Conservation (phyloP, 2,113 vertebrate genomes). For the Phalacrocorax carbo region DNA sequence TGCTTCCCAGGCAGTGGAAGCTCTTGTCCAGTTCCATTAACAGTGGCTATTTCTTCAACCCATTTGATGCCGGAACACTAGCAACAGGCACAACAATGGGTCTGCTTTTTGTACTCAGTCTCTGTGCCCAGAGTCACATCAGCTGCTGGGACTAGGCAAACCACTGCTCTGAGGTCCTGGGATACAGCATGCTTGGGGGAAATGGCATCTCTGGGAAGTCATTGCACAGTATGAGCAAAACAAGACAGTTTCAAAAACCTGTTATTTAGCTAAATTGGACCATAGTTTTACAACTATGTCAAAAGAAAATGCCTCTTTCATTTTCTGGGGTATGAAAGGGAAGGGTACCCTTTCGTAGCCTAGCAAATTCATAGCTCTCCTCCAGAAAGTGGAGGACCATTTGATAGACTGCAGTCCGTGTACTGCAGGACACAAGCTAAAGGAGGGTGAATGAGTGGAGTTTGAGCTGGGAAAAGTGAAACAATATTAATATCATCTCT, state of each 20-base stretch:
- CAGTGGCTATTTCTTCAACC: neutral
- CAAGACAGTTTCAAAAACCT: neutral
- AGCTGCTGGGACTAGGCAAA: neutral
- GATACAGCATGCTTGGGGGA: neutral
- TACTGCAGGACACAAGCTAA: neutral
- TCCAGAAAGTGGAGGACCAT: neutral
- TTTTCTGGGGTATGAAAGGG: too few relatives aligned
- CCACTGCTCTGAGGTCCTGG: neutral
- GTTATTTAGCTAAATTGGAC: neutral
- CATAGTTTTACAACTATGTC: neutral
- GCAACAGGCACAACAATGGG: neutral
- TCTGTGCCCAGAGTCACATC: neutral
- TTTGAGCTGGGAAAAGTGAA: neutral
- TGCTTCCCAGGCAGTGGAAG: neutral
- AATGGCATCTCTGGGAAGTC: neutral
- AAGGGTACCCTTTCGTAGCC: neutral
- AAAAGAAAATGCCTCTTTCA: neutral
- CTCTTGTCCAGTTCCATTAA: neutral
- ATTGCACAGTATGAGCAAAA: neutral
- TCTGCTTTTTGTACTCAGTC: neutral
- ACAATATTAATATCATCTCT: neutral
- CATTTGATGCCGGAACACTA: neutral
- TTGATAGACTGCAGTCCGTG: neutral
- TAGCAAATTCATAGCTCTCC: neutral
- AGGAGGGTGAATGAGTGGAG: neutral